phyloP scores from a whole-genome alignment of 2,797 vertebrate species.

The Rhinoraja longicauda region DNA sequence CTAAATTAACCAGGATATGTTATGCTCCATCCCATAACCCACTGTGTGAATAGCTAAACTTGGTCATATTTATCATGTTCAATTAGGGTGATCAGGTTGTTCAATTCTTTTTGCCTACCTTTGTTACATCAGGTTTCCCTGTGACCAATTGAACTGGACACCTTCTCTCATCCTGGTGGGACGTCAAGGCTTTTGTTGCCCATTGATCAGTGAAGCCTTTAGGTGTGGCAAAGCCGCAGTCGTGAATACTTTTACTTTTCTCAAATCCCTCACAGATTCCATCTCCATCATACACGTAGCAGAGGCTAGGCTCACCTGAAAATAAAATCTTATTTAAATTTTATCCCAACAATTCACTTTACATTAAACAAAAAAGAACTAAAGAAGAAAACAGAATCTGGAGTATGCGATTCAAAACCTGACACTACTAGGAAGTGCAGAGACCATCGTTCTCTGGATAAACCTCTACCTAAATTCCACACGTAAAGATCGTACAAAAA shows the following conservation, averaged over 20 bases:
- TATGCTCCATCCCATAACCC: not conserved
- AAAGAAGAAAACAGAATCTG: too few relatives aligned
- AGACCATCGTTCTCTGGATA: not conserved
- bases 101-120: slow-evolving; percentile 51
- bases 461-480: not conserved
- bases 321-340: slow-evolving; percentile 17
- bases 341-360: not conserved
- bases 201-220: slow-evolving; percentile 78
- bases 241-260: slow-evolving; percentile 63
- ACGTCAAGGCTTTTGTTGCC: slow-evolving; percentile 70
- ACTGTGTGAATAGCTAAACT: not conserved
- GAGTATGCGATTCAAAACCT: too few relatives aligned
- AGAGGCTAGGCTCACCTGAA: slow-evolving; percentile 83
- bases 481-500: not conserved
- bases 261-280: slow-evolving; percentile 83
- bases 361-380: not conserved
- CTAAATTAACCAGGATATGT: too few relatives aligned
- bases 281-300: slow-evolving; percentile 78
- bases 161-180: slow-evolving; percentile 65
- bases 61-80: not conserved
- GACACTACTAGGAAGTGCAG: too few relatives aligned
- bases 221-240: slow-evolving; percentile 79
- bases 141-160: slow-evolving; percentile 73
- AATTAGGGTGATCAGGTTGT: not conserved
- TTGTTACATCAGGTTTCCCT: slow-evolving; percentile 70